A percentile compares a stretch with the other conserved stretches of the same genome.
phyloP scores from a whole-genome alignment of 2,113 vertebrate species.

The Bagarius yarrelli region DNA sequence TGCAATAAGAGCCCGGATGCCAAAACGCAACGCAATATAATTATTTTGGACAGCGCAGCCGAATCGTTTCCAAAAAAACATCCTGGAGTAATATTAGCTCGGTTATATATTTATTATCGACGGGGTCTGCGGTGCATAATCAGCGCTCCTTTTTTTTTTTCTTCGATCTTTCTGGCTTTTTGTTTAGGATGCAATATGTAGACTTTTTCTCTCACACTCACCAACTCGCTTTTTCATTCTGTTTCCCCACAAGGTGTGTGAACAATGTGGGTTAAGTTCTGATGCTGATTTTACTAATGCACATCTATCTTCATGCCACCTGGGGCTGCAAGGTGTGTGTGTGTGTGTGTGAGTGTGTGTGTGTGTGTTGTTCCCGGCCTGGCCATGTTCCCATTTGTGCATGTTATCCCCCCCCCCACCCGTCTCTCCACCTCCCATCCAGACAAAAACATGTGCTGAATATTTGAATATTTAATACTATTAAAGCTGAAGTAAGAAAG shows the following conservation, averaged over 20 bases:
- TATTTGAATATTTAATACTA: slow-evolving; percentile 77
- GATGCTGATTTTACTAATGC: slow-evolving; percentile 39
- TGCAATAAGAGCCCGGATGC: slow-evolving; percentile 69
- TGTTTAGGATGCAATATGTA: neutral
- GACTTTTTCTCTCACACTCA: neutral
- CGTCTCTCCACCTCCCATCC: slow-evolving; percentile 60
- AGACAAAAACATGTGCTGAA: slow-evolving; percentile 71
- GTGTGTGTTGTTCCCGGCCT: slow-evolving; percentile 43
- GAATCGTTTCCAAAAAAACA: slow-evolving; percentile 46
- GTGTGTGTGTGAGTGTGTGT: slow-evolving; percentile 45
- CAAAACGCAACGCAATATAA: slow-evolving; percentile 61
- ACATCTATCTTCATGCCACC: slow-evolving; percentile 62
- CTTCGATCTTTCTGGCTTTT: neutral
- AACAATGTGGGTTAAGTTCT: slow-evolving; percentile 22
- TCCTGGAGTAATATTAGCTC: slow-evolving; percentile 40
- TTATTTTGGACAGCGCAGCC: slow-evolving; percentile 58
- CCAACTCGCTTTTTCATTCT: neutral
- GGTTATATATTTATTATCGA: slow-evolving; percentile 31
- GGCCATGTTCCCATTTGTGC: slow-evolving; percentile 43
- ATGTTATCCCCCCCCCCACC: slow-evolving; percentile 48
- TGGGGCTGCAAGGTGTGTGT: slow-evolving; percentile 59
- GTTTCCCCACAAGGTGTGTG: slow-evolving; percentile 27
- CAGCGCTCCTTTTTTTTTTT: neutral
- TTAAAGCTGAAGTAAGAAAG: slow-evolving; percentile 65
- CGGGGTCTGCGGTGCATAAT: neutral